These are phyloP conservation scores for Nesoenas mayeri DNA, from an alignment of 2,113 vertebrate species.

Conservation along the genomic window DNA sequence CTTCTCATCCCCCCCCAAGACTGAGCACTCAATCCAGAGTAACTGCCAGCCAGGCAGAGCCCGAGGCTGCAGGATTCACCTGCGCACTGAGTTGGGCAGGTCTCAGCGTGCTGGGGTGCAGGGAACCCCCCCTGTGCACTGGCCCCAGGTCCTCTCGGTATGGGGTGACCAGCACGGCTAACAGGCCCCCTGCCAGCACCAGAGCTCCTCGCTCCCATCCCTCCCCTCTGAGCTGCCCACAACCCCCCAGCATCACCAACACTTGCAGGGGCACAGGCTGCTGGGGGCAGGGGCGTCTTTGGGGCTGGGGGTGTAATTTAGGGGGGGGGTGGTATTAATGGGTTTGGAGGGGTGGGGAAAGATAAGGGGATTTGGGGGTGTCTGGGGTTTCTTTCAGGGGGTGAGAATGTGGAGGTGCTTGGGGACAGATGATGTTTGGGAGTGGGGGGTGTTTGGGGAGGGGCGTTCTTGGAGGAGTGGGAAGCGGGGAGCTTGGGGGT, in stretches of 20 bases:
- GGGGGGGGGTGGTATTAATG: neutral
- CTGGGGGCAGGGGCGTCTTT: too few relatives aligned
- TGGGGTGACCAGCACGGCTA: neutral
- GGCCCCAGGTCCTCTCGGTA: neutral
- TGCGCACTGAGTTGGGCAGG: accelerated
- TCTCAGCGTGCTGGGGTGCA: neutral
- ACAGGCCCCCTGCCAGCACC: neutral
- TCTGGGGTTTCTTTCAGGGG: too few relatives aligned
- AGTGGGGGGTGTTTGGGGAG: too few relatives aligned
- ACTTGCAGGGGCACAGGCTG: neutral
- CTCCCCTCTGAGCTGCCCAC: neutral
- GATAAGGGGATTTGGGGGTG: too few relatives aligned
- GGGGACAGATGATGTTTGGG: too few relatives aligned
- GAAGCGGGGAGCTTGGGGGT: neutral
- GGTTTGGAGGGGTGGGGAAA: neutral
- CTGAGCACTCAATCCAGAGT: neutral
- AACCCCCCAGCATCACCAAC: neutral
- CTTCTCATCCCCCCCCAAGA: neutral
- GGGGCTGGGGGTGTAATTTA: neutral
- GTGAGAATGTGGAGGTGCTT: neutral
- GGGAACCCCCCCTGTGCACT: neutral
- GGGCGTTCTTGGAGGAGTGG: too few relatives aligned
- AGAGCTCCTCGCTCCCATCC: neutral
- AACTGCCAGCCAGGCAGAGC: neutral
- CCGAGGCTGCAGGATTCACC: neutral